phyloP scores from a whole-genome alignment of 2,113 vertebrate species.

The Paraplagusia blochii region DNA sequence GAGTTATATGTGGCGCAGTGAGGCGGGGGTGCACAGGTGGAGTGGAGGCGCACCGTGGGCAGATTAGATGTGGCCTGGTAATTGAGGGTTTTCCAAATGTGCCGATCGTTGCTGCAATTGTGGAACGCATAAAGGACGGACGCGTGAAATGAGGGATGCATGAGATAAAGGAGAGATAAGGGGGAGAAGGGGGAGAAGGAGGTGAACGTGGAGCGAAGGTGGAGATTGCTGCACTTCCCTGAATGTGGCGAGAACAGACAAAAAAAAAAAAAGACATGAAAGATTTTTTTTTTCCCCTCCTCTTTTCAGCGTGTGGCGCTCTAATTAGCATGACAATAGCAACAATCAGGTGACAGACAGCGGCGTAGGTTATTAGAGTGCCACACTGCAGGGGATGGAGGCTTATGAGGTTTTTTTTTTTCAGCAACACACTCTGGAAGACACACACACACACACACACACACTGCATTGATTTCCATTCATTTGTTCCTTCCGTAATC shows the following conservation, averaged over 20 bases:
- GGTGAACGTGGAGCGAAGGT: background rate
- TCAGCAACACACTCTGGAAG: slow-evolving; percentile 23
- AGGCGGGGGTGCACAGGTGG: too few species aligned
- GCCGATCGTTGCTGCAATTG: slow-evolving; percentile 71
- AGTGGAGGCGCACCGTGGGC: slow-evolving; percentile 49
- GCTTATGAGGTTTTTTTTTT: slow-evolving; percentile 55
- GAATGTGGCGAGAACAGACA: slow-evolving; percentile 48
- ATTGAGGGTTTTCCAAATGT: slow-evolving; percentile 78
- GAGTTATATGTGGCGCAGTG: slow-evolving; percentile 24
- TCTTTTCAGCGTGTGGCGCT: slow-evolving; percentile 45
- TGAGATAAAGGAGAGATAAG: slow-evolving; percentile 64
- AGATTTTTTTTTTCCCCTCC: slow-evolving; percentile 33
- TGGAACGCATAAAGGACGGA: slow-evolving; percentile 66
- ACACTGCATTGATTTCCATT: background rate
- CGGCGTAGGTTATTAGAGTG: slow-evolving; percentile 67
- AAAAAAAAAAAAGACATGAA: slow-evolving; percentile 51
- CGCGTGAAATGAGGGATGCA: slow-evolving; percentile 51
- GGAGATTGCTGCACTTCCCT: slow-evolving; percentile 48
- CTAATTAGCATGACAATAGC: slow-evolving; percentile 77
- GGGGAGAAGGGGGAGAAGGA: slow-evolving; percentile 4
- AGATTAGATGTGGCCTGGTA: slow-evolving; percentile 64
- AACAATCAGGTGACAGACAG: slow-evolving; percentile 73
- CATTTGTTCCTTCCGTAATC: too few species aligned
- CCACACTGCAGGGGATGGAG: slow-evolving; percentile 48
- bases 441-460: slow-evolving; percentile 19